Conservation (phyloP, 2,888 invertebrate genomes). For the Andrena flavipes region DNA sequence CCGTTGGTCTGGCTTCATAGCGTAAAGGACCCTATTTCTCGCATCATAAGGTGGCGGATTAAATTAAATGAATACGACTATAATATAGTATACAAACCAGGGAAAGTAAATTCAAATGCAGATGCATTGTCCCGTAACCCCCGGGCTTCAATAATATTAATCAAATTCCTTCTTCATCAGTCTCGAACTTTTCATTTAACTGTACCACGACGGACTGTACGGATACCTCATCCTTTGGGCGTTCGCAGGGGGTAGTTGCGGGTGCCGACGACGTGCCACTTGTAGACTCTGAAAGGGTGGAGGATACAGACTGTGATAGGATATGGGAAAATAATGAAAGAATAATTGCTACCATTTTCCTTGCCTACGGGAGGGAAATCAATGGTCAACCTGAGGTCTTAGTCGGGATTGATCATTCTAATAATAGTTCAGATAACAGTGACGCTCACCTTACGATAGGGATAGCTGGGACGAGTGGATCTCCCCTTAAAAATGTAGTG, state of each 20-base stretch:
- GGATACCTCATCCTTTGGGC: background rate
- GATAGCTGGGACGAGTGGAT: too few species aligned
- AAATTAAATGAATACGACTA: background rate
- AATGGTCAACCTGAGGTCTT: too few species aligned
- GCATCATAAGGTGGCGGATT: background rate
- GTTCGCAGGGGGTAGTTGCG: background rate
- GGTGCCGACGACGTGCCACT: background rate
- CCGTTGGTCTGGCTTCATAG: background rate
- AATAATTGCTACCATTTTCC: background rate
- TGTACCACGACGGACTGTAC: background rate
- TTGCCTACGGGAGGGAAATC: background rate
- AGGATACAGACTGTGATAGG: background rate
- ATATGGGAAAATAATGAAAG: background rate
- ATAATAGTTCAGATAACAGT: too few species aligned
- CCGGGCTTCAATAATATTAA: background rate
- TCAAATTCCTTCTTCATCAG: background rate
- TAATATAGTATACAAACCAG: background rate
- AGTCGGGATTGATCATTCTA: too few species aligned
- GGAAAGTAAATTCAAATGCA: background rate
- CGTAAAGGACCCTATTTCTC: background rate
- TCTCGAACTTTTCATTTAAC: too few species aligned
- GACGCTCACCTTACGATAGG: too few species aligned
- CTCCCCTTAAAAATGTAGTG: too few species aligned
- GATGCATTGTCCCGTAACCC: background rate
- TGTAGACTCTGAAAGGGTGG: background rate